Conservation (phyloP, 2,888 invertebrate species). For the Agriopis aurantiaria region DNA sequence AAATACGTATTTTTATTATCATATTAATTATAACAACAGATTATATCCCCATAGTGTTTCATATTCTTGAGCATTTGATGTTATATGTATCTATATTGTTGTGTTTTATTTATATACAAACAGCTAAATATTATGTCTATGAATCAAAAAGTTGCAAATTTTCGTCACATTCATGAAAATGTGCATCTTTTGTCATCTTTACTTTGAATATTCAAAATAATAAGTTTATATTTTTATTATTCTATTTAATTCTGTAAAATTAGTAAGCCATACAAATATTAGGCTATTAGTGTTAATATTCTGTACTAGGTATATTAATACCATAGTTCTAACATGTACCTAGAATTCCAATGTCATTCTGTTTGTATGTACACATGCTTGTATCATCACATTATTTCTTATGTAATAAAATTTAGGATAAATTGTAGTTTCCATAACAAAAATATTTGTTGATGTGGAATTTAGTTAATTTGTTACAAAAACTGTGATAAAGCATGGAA, state of each 20-base stretch:
- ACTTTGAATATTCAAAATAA: not conserved
- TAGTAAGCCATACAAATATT: not conserved
- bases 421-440: constrained; percentile 40
- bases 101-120: not conserved
- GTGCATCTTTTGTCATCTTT: constrained; percentile 59
- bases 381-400: not conserved
- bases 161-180: constrained; percentile 68
- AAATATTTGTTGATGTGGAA: constrained; percentile 36
- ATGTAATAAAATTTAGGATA: constrained; percentile 4
- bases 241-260: not conserved
- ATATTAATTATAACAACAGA: no score
- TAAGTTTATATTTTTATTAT: not conserved
- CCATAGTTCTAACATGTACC: no score
- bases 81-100: not conserved
- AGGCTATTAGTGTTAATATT: not conserved
- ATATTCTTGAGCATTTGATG: no score
- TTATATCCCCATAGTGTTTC: no score
- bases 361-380: not conserved
- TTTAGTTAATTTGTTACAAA: constrained; percentile 47
- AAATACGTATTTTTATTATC: no score
- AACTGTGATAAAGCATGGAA: constrained; percentile 46
- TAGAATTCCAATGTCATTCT: not conserved
- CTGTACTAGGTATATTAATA: no score
- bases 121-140: not conserved
- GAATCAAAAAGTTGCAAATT: constrained; percentile 62